A percentile compares a stretch with the other conserved stretches of the same genome.
These are phyloP conservation scores for Magallana angulata DNA, from an alignment of 1,140 invertebrate genomes.

Conservation along the genomic window DNA sequence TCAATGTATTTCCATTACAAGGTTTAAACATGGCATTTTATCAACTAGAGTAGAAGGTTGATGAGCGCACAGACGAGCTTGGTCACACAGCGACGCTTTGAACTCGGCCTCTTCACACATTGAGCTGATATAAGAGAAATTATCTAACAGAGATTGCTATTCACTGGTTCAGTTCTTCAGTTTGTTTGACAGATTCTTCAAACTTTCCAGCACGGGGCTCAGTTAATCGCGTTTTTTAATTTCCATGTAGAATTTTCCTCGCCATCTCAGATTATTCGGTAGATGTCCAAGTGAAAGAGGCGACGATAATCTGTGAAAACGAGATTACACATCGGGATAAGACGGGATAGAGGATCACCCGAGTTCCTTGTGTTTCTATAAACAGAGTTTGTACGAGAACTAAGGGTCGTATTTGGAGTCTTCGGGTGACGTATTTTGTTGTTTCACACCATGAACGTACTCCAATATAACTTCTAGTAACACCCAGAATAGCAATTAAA, in stretches of 20 bases:
- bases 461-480: slow-evolving; percentile 23
- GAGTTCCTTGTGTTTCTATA: slow-evolving; percentile 10
- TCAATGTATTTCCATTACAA: slow-evolving; percentile 48
- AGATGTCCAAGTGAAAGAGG: slow-evolving; percentile 3
- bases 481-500: slow-evolving; percentile 33
- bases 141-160: slow-evolving; percentile 31
- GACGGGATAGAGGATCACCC: not conserved
- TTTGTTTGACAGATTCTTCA: slow-evolving; percentile 37
- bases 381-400: not conserved
- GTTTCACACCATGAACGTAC: not conserved
- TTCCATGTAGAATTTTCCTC: slow-evolving; percentile 32
- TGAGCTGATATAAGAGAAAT: slow-evolving; percentile 41
- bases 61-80: slow-evolving; percentile 40
- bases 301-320: not conserved
- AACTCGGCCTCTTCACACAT: slow-evolving; percentile 45
- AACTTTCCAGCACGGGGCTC: slow-evolving; percentile 18
- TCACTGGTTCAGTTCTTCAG: slow-evolving; percentile 26
- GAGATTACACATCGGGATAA: not conserved
- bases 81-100: slow-evolving; percentile 49
- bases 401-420: not conserved
- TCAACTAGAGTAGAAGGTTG: slow-evolving; percentile 47
- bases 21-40: slow-evolving; percentile 54
- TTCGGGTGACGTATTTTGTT: not conserved
- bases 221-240: slow-evolving; percentile 41
- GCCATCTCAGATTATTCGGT: slow-evolving; percentile 22